phyloP scores from a whole-genome alignment of 2,113 vertebrate genomes.

The Clinocottus analis region DNA sequence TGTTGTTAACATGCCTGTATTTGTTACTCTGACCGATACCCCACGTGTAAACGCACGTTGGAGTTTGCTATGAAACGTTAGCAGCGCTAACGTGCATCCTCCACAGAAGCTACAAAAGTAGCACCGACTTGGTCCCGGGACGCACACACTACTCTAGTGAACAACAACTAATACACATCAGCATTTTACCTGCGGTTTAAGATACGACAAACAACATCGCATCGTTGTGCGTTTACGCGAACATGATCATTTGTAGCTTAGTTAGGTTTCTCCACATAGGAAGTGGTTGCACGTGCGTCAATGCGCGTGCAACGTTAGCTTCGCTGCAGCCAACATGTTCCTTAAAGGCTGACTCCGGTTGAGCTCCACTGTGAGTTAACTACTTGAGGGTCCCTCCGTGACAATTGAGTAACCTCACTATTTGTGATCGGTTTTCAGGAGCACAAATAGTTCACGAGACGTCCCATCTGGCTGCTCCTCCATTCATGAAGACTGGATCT shows the following conservation, averaged over 20 bases:
- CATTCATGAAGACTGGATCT: neutral
- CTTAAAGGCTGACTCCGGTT: neutral
- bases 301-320: slow-evolving; percentile 10
- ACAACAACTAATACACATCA: neutral
- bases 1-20: neutral
- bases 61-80: slow-evolving; percentile 38
- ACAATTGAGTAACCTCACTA: no score
- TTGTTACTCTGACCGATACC: neutral
- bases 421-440: neutral
- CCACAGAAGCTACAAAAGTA: neutral
- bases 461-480: neutral
- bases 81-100: slow-evolving; percentile 43
- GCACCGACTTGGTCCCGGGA: neutral
- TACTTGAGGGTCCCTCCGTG: neutral
- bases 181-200: neutral
- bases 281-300: slow-evolving; percentile 47
- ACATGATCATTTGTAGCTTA: neutral
- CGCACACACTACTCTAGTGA: neutral
- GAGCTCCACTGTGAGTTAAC: neutral
- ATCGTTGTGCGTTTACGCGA: neutral
- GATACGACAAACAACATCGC: neutral
- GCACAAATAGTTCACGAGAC: neutral
- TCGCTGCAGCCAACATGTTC: neutral
- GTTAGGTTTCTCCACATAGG: slow-evolving; percentile 15
- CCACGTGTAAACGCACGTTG: neutral